Conservation (phyloP, 2,113 vertebrate genomes). For the Lipophrys pholis region DNA sequence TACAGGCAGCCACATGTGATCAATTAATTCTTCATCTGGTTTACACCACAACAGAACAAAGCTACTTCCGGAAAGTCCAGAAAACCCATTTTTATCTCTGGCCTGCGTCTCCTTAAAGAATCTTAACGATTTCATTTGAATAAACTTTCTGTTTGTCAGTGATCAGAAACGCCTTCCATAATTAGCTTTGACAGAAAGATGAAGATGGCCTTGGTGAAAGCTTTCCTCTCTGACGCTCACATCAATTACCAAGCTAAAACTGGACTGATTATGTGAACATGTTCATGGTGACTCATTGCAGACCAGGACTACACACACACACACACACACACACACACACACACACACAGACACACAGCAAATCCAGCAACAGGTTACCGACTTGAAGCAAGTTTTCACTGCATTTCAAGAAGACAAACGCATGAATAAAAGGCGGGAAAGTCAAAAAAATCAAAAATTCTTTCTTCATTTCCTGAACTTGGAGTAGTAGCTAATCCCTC, state of each 20-base stretch:
- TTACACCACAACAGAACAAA: constrained; percentile 17
- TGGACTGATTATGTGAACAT: not conserved
- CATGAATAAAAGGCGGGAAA: too few species aligned
- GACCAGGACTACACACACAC: not conserved
- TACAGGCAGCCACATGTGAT: constrained; percentile 18
- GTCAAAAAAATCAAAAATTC: too few species aligned
- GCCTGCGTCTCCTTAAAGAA: too few species aligned
- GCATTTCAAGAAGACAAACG: too few species aligned
- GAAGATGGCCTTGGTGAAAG: not conserved
- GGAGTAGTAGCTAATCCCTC: too few species aligned
- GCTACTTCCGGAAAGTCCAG: too few species aligned
- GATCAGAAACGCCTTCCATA: not conserved
- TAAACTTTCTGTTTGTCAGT: not conserved
- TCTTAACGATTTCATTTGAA: not conserved
- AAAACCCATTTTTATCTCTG: too few species aligned
- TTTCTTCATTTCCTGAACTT: too few species aligned
- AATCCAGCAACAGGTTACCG: not conserved
- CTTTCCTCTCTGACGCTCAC: not conserved
- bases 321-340: not conserved
- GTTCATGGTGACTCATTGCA: not conserved
- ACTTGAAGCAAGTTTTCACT: too few species aligned
- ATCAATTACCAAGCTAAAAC: not conserved
- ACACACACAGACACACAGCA: not conserved
- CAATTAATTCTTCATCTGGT: constrained; percentile 42
- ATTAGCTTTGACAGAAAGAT: not conserved